Evolutionary conservation across 2,888 invertebrate genomes (phyloP), one percentile per base, ranked within the genome.

Genomic region (Drosophila subquinaria): DNA sequence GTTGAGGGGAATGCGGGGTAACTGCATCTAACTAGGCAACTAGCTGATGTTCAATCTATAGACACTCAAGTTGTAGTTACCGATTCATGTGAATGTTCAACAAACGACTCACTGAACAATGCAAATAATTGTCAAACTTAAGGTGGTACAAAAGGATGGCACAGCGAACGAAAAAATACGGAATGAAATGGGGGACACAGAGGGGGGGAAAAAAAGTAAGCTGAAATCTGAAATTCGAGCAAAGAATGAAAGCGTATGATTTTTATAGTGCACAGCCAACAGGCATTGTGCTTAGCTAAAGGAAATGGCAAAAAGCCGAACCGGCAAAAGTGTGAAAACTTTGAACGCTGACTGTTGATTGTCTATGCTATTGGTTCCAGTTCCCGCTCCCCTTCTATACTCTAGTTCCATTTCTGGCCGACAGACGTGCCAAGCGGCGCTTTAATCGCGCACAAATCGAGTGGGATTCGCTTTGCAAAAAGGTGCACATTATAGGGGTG

Each of bases 61-160:
- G 79, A 74, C 80, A 82, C 82, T 85, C 73, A 73, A 88, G 74
- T 74, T 85, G 88, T 88, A 88, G 83, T 88, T 85, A 88, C 83
- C 76, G 79, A 89, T 89, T 88, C 85, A 79, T 85, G 88, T 73
- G 79, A 73, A 84, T 84, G 81, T 86, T 80, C 73, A 85, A 74
- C 89, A 86, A 88, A 76, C 88, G 86, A 82, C 57, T 80, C 65
- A 84, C 45, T 80, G 86, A 87, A 87, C 86, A 87, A 87, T 87
- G 86, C 86, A 89, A 87, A 87, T 87, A 87, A 89, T 87, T 87
- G 89, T 87, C 89, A 88, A 89, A 84, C 83, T 76, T 76, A 76
- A 69, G 88, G 69, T 64, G 84, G 66, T 68, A 79, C 79, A 83
- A 83, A 59, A 73, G 70, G 45, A 66, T 56, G 69, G 48, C 65